Base-by-base conservation (phyloP, 2,888 invertebrate species). In the Sialis lutaria region DNA sequence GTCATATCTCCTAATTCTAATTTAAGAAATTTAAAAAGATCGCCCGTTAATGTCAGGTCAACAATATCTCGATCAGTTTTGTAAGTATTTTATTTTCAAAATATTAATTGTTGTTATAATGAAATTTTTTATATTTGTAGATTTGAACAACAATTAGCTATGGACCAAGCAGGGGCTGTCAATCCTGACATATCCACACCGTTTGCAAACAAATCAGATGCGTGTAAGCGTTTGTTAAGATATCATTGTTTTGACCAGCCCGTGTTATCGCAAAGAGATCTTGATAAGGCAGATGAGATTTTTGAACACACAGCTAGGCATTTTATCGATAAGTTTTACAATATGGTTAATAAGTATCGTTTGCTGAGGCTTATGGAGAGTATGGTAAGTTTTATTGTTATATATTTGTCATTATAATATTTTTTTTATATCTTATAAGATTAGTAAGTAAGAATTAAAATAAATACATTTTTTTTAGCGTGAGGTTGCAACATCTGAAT, bases 221-320 rank as follows among this genome's bases (percentile, higher is more conserved):
- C 85, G 1, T 82, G 82, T 53, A 78, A 82, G 58, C 69, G 85
- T 45, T 66, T 87, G 44, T 73, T 86, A 47, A 70, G 79, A 53
- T 87, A 85, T 64, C 87, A 87, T 61, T 82, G 83, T 51, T 76
- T 79, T 63, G 78, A 83, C 58, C 74, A 76, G 54, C 73, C 74
- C 47, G 75, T 77, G 40, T 67, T 77, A 34, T 69, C 70, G 44
- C 67, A 75, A 51, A 75, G 79, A 51, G 75, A 80, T 57, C 66
- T 77, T 48, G 69, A 72, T 47, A 79, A 81, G 54, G 79, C 80
- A 31, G 81, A 82, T 55, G 75, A 77, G 53, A 75, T 79, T 57
- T 80, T 79, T 57, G 80, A 80, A 55, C 67, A 76, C 50, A 77
- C 77, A 2, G 78, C 81, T 1, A 64, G 75, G 54, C 76, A 78